Evolutionary conservation across 2,113 vertebrate species (phyloP).

Genomic region (Apteryx owenii): DNA sequence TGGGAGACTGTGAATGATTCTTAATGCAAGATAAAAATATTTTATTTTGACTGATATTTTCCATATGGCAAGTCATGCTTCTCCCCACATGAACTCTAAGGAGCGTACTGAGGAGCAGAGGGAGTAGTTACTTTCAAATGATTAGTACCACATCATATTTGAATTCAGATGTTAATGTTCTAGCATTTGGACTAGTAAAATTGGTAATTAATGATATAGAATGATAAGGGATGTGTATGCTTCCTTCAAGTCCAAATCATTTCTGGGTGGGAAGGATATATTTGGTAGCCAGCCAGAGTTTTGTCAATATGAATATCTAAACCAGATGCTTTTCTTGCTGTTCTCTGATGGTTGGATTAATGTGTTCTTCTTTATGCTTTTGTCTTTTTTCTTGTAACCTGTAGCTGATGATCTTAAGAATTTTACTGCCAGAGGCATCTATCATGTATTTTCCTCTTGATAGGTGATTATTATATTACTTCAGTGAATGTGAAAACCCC

Average conservation of each 20-base stretch:
- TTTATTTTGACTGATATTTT: constrained; percentile 19
- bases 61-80: constrained; percentile 34
- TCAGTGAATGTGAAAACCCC: background rate
- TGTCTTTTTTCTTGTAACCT: constrained; percentile 9
- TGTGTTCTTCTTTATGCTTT: constrained; percentile 15
- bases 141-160: background rate
- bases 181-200: background rate
- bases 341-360: constrained; percentile 16
- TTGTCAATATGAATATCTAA: constrained; percentile 58
- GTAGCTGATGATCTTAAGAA: background rate
- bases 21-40: background rate
- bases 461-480: background rate
- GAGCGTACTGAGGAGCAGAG: background rate
- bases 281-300: constrained; percentile 52
- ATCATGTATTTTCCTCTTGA: background rate
- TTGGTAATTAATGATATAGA: background rate
- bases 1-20: background rate
- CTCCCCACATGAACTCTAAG: constrained; percentile 13
- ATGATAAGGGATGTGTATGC: constrained; percentile 30
- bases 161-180: background rate
- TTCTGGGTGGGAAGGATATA: constrained; percentile 39
- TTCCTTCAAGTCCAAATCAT: constrained; percentile 18
- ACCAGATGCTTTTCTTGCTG: constrained; percentile 56
- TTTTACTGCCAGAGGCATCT: background rate
- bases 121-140: background rate